phyloP scores from a whole-genome alignment of 2,113 vertebrate genomes.

The Varanus komodoensis region DNA sequence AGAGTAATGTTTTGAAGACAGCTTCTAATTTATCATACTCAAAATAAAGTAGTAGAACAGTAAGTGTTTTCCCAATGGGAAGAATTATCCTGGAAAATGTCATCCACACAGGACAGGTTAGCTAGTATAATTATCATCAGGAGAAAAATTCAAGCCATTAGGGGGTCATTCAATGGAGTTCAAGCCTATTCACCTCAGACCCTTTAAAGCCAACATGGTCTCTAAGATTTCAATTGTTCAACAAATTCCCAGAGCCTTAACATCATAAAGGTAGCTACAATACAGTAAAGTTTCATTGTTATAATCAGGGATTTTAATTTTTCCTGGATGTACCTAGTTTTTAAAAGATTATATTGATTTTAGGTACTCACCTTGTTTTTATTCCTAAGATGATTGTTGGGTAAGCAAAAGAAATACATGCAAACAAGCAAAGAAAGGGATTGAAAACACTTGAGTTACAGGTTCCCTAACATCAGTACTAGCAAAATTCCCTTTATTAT shows the following conservation, averaged over 20 bases:
- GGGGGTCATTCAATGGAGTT: constrained; percentile 16
- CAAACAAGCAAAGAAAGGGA: not conserved
- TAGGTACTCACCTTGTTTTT: not conserved
- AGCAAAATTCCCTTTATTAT: not conserved
- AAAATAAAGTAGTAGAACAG: constrained; percentile 5
- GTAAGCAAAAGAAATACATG: not conserved
- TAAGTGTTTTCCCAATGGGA: not conserved
- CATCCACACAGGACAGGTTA: constrained; percentile 14
- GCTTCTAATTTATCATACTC: not conserved
- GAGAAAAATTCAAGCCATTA: constrained; percentile 35
- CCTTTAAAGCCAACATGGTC: constrained; percentile 16
- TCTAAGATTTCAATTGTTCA: constrained; percentile 17
- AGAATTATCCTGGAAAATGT: constrained; percentile 31
- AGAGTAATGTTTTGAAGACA: constrained; percentile 29
- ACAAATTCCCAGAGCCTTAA: not conserved
- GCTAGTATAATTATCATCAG: constrained; percentile 28
- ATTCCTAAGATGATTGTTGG: not conserved
- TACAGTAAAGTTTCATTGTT: not conserved
- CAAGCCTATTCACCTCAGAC: constrained; percentile 28
- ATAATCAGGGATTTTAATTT: constrained; percentile 14
- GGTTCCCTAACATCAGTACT: not conserved
- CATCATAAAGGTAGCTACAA: not conserved
- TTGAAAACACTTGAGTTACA: not conserved
- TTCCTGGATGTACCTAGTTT: not conserved
- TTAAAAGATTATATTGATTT: not conserved